Base-by-base conservation (phyloP, 2,113 vertebrate genomes). In the Sorex araneus region DNA sequence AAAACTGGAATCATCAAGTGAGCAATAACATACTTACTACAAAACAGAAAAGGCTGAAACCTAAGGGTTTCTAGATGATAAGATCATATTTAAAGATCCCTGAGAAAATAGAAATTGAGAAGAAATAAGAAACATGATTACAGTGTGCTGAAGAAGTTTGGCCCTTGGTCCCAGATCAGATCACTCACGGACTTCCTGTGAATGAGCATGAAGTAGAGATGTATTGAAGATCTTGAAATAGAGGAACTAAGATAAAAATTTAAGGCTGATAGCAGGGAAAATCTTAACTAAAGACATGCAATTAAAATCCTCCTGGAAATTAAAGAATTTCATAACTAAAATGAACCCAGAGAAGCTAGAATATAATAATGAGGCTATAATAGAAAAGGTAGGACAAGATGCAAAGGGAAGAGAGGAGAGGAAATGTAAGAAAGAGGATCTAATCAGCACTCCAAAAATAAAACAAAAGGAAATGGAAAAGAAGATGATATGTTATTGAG, bases 311-410 rank as follows among this genome's bases (percentile, higher is more conserved):
- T 84, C 25, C 67, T n/a, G 2, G 32, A 76, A 90, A 81, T 34
- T 47, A 81, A 90, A 84, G 28, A 94, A 73, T 47, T 70, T 2
- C 10, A 60, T 45, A 60, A 19, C 23, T 73, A 63, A 75, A 94
- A 71, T 87, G 30, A 75, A 90, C 79, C 36, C 8, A 50, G 34
- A 88, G 66, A 18, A 80, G 21, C 12, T 73, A 15, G 8, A 87
- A 25, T n/a, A 70, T 36, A 79, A 84, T 47, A 57, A 45, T 25
- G 23, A 84, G 87, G n/a, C 70, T 6, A 32, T 43, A 13, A 50
- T 9, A 50, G 47, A 70, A 32, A 87, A 69, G 54, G 27, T 25
- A 77, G 54, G 73, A 71, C 10, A 34, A 40, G 54, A 54, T 40
- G 40, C 40, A 40, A 40, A 40, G 40, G 7, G 40, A 40, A 40